Evolutionary conservation across 2,797 vertebrate genomes (phyloP).

Genomic region (Propithecus perrieri): DNA sequence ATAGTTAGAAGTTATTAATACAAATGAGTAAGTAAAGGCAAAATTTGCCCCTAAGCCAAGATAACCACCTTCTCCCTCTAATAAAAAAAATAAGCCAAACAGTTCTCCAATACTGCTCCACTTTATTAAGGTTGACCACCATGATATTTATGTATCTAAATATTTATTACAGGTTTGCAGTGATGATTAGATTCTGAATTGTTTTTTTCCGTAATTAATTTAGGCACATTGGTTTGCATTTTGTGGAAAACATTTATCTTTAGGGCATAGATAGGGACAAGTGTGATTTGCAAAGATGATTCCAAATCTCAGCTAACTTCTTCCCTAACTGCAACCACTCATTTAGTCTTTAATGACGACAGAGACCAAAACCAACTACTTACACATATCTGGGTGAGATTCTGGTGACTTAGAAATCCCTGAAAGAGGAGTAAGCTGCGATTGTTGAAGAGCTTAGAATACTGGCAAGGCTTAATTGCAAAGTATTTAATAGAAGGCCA

Average conservation of each 20-base stretch:
- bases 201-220: background rate
- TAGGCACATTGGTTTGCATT: constrained; percentile 19
- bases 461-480: constrained; percentile 51
- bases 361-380: constrained; percentile 2
- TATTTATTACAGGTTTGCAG: constrained; percentile 31
- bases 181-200: background rate
- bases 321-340: background rate
- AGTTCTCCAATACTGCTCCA: background rate
- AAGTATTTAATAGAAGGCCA: constrained; percentile 82
- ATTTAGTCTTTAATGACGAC: background rate
- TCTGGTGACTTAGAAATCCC: constrained; percentile 56
- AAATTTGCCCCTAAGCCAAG: background rate
- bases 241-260: constrained; percentile 56
- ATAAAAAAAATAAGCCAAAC: background rate
- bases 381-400: background rate
- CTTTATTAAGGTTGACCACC: constrained; percentile 79
- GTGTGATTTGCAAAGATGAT: constrained; percentile 51
- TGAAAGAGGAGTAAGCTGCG: constrained; percentile 55
- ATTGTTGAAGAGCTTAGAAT: constrained; percentile 50
- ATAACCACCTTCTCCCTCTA: background rate
- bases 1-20: background rate
- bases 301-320: background rate
- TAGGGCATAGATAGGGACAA: constrained; percentile 47
- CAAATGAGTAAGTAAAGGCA: background rate
- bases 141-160: background rate